phyloP scores from a whole-genome alignment of 2,888 invertebrate species.

The Spodoptera littoralis region DNA sequence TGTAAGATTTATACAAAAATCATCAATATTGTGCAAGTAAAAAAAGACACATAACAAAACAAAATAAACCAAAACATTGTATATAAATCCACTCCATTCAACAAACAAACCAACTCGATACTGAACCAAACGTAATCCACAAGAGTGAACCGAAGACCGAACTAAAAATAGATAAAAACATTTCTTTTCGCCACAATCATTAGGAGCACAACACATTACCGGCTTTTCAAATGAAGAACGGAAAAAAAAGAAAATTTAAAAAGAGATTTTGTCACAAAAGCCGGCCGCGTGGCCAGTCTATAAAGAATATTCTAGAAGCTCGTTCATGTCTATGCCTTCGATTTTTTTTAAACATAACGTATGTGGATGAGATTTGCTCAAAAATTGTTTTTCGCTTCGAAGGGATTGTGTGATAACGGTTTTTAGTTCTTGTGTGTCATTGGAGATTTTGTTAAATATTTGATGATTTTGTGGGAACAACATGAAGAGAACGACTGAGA shows the following conservation, averaged over 20 bases:
- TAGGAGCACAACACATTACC: constrained; percentile 29
- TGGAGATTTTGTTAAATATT: background rate
- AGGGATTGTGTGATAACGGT: constrained; percentile 11
- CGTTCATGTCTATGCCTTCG: constrained; percentile 31
- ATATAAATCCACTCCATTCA: background rate
- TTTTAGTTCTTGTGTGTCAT: constrained; percentile 2
- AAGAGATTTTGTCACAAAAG: constrained; percentile 35
- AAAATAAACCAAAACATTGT: no score
- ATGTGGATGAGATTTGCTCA: constrained; percentile 28
- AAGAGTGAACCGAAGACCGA: background rate
- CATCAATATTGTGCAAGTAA: no score
- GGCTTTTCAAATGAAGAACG: constrained; percentile 26
- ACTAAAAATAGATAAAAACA: constrained; percentile 16
- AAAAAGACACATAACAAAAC: no score
- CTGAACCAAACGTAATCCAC: constrained; percentile 1
- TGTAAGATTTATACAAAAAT: no score
- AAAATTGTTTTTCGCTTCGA: constrained; percentile 15
- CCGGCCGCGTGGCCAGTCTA: constrained; percentile 21
- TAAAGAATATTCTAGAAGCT: constrained; percentile 36
- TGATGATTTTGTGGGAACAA: background rate
- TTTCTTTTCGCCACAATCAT: constrained; percentile 16
- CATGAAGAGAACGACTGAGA: no score
- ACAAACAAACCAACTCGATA: background rate
- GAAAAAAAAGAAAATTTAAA: constrained; percentile 14
- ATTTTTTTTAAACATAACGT: constrained; percentile 43